Evolutionary conservation across 1,140 invertebrate genomes (phyloP).

Genomic region (Diploscapter pachys): DNA sequence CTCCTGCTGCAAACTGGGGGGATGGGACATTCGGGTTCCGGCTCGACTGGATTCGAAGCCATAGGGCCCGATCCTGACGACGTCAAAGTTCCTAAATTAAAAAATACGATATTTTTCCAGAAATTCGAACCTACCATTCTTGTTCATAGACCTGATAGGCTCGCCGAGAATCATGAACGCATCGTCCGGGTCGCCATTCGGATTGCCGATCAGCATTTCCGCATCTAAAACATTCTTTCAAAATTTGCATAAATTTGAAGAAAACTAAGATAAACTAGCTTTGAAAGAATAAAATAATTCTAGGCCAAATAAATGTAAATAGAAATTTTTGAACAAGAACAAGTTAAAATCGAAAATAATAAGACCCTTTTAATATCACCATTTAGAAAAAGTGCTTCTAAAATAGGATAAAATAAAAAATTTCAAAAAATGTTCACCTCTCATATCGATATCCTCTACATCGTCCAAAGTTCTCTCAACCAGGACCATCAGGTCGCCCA

Average conservation of each 20-base stretch:
- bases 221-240: not conserved
- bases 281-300: not conserved
- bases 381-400: not conserved
- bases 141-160: too few species aligned
- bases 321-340: not conserved
- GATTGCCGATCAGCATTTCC: constrained; percentile 9
- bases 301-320: not conserved
- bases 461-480: constrained; percentile 50
- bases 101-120: too few species aligned
- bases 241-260: not conserved
- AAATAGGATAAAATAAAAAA: not conserved
- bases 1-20: too few species aligned
- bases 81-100: too few species aligned
- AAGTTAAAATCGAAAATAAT: constrained; percentile 9
- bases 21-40: too few species aligned
- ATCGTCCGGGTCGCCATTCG: constrained; percentile 6
- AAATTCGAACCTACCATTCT: too few species aligned
- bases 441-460: constrained; percentile 33
- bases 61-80: too few species aligned
- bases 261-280: not conserved
- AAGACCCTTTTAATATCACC: not conserved
- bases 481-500: constrained; percentile 47
- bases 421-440: constrained; percentile 2
- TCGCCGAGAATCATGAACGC: constrained; percentile 10
- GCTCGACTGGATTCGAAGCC: too few species aligned